Base-by-base conservation (phyloP, 2,888 invertebrate species). In the Aethes cnicana region DNA sequence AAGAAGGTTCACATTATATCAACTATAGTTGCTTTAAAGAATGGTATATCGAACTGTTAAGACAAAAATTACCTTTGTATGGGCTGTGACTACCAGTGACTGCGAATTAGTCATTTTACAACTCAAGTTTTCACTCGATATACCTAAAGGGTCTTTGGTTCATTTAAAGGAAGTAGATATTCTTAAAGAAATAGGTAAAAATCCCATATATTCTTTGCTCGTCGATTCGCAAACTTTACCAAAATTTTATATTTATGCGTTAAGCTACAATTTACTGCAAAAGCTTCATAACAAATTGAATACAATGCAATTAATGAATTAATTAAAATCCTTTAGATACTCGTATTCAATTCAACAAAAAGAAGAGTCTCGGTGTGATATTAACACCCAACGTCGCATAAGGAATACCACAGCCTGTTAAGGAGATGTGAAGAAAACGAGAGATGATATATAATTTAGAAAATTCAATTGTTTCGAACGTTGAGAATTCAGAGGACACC, bases 241-340 rank as follows among this genome's bases (percentile, higher is more conserved):
- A n/a, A n/a, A n/a, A n/a, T n/a, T n/a, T n/a, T n/a, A n/a, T 9
- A 50, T 44, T 42, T 17, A 49, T 35, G 14, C 23, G 17, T 37
- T 18, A 50, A 43, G 23, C 28, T 17, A 18, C 25, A 16, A 14
- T 6, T 12, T 9, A 32, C 33, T 26, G 18, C 12, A n/a, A 20
- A 32, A 25, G 18, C 23, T 16, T 9, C 23, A 18, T 16, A 46
- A 39, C 52, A 46, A 52, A 52, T 52, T 52, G 52, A 52, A 52
- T 52, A 52, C 52, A 52, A 52, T 52, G 32, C 46, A 39, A 39
- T 52, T 52, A 52, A 52, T 52, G 52, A 52, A 52, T 52, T 46
- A 46, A 52, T 44, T 52, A 44, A 46, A 25, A 16, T 11, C 39
- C 26, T 33, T 46, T 39, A 18, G 42, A 33, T 39, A 17, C 20